Evolutionary conservation across 2,113 vertebrate genomes (phyloP), one percentile per base, ranked within the genome.

Genomic region (Gopherus evgoodei): DNA sequence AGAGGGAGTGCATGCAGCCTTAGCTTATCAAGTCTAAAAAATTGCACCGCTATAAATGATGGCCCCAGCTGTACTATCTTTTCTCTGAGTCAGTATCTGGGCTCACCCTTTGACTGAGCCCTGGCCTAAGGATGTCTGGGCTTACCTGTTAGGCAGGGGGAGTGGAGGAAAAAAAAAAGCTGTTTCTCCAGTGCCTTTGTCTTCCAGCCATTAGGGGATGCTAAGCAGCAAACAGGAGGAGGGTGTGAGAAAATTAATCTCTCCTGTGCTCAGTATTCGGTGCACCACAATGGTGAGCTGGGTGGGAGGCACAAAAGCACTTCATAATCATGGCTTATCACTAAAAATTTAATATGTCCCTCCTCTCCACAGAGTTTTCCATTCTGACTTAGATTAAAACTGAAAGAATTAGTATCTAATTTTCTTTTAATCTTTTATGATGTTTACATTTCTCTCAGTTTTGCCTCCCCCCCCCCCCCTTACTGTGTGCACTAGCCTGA

Each of bases 1-100:
- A 16, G 31, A 83, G 76, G 93, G 96, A 72, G 24, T 95, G 94
- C 91, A 57, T 87, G n/a, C 84, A 95, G 93, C 92, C 91, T 89
- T 90, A 85, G 84, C 78, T 81, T 59, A 21, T 69, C 52, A 1
- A 1, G 9, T 54, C 86, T 94, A 24, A 76, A 93, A 91, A 88
- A 44, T 65, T 31, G 47, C 44, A n/a, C 78, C 81, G 65, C 95
- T 95, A n/a, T 95, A 95, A 88, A 75, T 52, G 93, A 83, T 75
- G 87, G 85, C 3, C 1, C 0, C 91, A 89, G 80, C 16, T 72
- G 24, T 0, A 0, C 57, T 88, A 82, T 65, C 11, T 1, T 93
- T 87, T 80, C 76, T 94, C 76, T 83, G 82, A 42, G 57, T 87
- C 53, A 95, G 80, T 14, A 86, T 47, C 59, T 87, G 82, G 72